Percentiles rank a stretch among this genome's conserved stretches.
phyloP scores from a whole-genome alignment of 2,888 invertebrate genomes.

The Papilio elwesi region DNA sequence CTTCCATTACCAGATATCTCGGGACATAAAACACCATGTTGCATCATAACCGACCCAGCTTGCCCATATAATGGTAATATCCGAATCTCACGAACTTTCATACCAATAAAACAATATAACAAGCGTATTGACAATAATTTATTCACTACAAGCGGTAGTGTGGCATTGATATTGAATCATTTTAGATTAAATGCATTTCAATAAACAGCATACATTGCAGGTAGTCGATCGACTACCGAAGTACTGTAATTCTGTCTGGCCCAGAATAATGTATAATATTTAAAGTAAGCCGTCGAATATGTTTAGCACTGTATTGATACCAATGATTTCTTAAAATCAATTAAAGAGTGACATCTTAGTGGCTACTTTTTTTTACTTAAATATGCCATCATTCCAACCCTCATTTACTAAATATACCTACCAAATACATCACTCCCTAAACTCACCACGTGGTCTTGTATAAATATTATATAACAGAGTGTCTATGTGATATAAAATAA shows the following conservation, averaged over 20 bases:
- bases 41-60: slow-evolving; percentile 59
- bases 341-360: too few relatives aligned
- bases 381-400: too few relatives aligned
- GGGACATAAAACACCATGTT: slow-evolving; percentile 58
- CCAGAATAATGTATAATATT: too few relatives aligned
- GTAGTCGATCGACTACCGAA: not conserved
- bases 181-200: slow-evolving; percentile 41
- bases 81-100: slow-evolving; percentile 70
- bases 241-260: too few relatives aligned
- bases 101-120: slow-evolving; percentile 81
- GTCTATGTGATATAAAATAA: too few relatives aligned
- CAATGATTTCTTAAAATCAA: not conserved
- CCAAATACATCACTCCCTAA: too few relatives aligned
- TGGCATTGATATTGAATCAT: slow-evolving; percentile 38
- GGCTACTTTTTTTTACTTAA: too few relatives aligned
- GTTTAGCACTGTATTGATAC: not conserved
- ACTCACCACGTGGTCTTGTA: too few relatives aligned
- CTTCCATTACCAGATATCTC: slow-evolving; percentile 50
- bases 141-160: slow-evolving; percentile 62
- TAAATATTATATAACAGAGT: too few relatives aligned
- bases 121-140: slow-evolving; percentile 77
- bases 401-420: too few relatives aligned
- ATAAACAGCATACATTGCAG: not conserved
- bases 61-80: slow-evolving; percentile 64
- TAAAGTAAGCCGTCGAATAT: too few relatives aligned